These are phyloP conservation scores for Perizoma affinitatum DNA, from an alignment of 2,888 invertebrate species.

Conservation along the genomic window DNA sequence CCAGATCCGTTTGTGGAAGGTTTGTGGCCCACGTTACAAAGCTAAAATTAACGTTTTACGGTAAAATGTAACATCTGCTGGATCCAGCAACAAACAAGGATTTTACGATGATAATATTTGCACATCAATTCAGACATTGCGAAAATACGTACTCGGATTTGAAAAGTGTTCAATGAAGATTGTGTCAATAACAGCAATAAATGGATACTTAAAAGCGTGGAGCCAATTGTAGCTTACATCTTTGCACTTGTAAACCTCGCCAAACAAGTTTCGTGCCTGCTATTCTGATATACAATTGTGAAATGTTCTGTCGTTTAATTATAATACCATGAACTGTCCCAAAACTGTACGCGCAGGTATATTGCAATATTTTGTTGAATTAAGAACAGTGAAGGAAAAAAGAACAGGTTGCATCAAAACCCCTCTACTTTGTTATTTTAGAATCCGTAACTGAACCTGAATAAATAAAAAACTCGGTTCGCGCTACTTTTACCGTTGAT, in stretches of 20 bases:
- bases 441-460: neutral
- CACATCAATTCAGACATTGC: slow-evolving; percentile 6
- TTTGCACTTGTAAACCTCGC: slow-evolving; percentile 45
- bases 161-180: slow-evolving; percentile 17
- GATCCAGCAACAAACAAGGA: slow-evolving; percentile 30
- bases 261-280: slow-evolving; percentile 61
- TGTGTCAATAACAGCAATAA: slow-evolving; percentile 36
- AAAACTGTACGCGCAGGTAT: neutral
- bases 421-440: slow-evolving; percentile 10
- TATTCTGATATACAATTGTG: slow-evolving; percentile 49
- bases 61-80: slow-evolving; percentile 35
- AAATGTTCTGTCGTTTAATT: slow-evolving; percentile 46
- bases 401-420: slow-evolving; percentile 1
- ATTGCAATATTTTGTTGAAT: no score
- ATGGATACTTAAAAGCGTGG: slow-evolving; percentile 63
- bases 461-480: neutral
- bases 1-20: slow-evolving; percentile 21
- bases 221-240: slow-evolving; percentile 45
- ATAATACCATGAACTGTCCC: slow-evolving; percentile 9
- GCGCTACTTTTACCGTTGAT: no score
- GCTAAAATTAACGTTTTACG: slow-evolving; percentile 33
- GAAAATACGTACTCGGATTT: slow-evolving; percentile 3
- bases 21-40: slow-evolving; percentile 22
- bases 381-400: neutral
- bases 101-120: slow-evolving; percentile 23